These are phyloP conservation scores for Lophotis ruficrista DNA, from an alignment of 2,113 vertebrate species.

Conservation along the genomic window DNA sequence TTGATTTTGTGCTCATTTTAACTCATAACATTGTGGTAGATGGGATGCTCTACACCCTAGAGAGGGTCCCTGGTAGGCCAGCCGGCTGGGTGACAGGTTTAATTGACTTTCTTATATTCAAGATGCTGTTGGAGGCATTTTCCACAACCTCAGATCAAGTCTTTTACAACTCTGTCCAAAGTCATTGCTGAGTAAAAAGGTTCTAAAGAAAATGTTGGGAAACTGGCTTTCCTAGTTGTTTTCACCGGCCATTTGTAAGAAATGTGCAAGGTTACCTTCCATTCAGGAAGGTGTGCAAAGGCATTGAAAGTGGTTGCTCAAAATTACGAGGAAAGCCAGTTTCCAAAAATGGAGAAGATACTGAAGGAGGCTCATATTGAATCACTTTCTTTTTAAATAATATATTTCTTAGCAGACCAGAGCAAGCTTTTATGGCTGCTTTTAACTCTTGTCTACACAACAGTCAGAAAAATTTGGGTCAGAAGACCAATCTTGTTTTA, in stretches of 20 bases:
- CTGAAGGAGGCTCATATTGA: not conserved
- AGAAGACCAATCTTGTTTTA: not conserved
- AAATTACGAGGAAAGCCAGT: not conserved
- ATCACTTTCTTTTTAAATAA: not conserved
- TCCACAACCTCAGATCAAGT: not conserved
- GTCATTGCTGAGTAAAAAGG: not conserved
- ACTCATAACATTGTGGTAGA: not conserved
- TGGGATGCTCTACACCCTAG: not conserved
- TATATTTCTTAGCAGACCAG: not conserved
- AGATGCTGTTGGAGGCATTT: not conserved
- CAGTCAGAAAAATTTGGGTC: not conserved
- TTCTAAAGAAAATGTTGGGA: not conserved
- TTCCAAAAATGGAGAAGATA: not conserved
- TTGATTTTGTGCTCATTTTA: not conserved
- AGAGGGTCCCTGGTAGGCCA: not conserved
- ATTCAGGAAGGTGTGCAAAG: not conserved
- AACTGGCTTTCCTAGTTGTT: not conserved
- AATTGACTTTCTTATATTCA: not conserved
- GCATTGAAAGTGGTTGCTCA: not conserved
- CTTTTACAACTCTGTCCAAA: not conserved
- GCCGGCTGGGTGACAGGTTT: not conserved
- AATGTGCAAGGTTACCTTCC: not conserved
- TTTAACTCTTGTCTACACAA: not conserved
- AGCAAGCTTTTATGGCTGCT: not conserved
- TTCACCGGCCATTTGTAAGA: not conserved